Evolutionary conservation across 2,888 invertebrate species (phyloP).

Genomic region (Onchidella celtica): DNA sequence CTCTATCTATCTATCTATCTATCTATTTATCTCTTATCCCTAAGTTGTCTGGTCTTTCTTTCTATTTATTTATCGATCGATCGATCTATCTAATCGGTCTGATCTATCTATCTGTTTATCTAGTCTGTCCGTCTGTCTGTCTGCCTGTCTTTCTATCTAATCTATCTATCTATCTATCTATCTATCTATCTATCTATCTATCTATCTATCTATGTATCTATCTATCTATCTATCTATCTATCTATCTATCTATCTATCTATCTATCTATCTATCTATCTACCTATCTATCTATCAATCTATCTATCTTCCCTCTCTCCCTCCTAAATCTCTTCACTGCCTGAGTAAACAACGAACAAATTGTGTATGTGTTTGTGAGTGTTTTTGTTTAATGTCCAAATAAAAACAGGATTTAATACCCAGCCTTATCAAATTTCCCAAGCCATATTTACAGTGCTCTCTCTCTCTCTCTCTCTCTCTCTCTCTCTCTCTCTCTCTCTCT

Average conservation of each 20-base stretch:
- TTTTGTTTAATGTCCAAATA: too few species aligned
- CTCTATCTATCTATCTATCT: too few species aligned
- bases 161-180: not conserved
- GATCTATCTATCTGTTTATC: too few species aligned
- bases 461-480: not conserved
- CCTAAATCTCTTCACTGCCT: not conserved
- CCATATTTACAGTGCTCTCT: not conserved
- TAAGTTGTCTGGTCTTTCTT: too few species aligned
- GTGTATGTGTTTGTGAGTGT: too few species aligned
- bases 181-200: not conserved
- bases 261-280: not conserved
- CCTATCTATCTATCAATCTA: not conserved
- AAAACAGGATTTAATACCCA: too few species aligned
- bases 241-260: constrained; percentile 1
- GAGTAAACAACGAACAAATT: too few species aligned
- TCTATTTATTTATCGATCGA: too few species aligned
- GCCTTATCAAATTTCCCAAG: not conserved
- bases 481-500: not conserved
- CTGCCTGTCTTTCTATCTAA: not conserved
- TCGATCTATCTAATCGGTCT: too few species aligned
- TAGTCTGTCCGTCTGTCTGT: not conserved
- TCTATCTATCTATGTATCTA: constrained; percentile 1
- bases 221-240: not conserved
- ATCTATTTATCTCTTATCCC: too few species aligned
- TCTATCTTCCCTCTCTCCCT: not conserved